Evolutionary conservation across 2,797 vertebrate genomes (phyloP), one percentile per base, ranked within the genome.

Genomic region (Loriculus beryllinus): DNA sequence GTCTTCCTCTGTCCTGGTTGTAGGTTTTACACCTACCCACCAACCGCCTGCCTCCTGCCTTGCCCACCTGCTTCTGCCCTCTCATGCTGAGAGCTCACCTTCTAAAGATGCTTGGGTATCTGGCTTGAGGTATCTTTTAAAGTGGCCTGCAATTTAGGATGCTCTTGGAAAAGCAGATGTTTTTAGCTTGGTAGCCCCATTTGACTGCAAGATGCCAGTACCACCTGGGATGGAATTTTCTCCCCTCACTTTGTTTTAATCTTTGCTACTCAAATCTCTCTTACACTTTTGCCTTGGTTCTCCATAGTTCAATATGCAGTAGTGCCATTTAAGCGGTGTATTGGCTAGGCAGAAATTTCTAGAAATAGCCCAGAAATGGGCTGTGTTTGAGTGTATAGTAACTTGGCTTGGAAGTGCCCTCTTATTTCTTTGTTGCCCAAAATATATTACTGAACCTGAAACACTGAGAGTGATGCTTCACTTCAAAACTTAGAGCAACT

Each of bases 271-370:
- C 19, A 39, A 56, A 84, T 6, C 2, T 65, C 18, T 57, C 59
- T 52, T 7, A 10, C 3, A 2, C 5, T 74, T 86, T 83, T 49
- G 22, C 10, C 21, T 72, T 33, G 3, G 6, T 14, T 59, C 26
- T 71, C n/a, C 1, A 0, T 37, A 23, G 54, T 65, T 68, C 8
- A 21, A 2, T 31, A 39, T 12, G 14, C 3, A 62, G 10, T 12
- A 18, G 22, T 29, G 9, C 9, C 10, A 20, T 14, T 47, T 26
- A 33, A 54, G 39, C 28, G 12, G 26, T 14, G 3, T 10, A 9
- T 49, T 64, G 48, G 5, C 40, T 40, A 59, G 37, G 31, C 22
- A 77, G 47, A 48, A 39, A 28, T 68, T 10, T 60, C 19, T 75
- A 33, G 54, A 35, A 57, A 25, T 23, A 57, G 22, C 21, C 14